Evolutionary conservation across 2,888 invertebrate species (phyloP).

Genomic region (Macaria notata): DNA sequence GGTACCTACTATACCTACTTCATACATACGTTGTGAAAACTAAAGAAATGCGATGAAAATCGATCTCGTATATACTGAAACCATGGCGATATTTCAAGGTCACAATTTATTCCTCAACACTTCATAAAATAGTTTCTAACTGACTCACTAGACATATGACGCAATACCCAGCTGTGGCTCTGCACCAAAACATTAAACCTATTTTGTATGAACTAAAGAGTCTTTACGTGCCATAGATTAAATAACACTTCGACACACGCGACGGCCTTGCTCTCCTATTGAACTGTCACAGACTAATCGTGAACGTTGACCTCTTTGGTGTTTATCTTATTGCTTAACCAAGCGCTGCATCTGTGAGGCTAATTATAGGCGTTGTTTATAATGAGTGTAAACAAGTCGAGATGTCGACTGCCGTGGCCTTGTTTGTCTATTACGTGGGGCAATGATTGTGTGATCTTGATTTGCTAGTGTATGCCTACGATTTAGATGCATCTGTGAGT

Average conservation of each 20-base stretch:
- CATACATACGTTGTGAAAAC: too few relatives aligned
- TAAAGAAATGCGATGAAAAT: too few relatives aligned
- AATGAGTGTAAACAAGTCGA: conserved; percentile 6
- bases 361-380: conserved; percentile 12
- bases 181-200: conserved; percentile 22
- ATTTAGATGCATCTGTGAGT: conserved; percentile 23
- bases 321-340: conserved; percentile 27
- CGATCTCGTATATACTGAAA: too few relatives aligned
- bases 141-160: conserved; percentile 39
- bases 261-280: conserved; percentile 66
- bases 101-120: conserved; percentile 1
- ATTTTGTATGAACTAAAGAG: conserved; percentile 5
- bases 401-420: conserved; percentile 19
- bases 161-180: conserved; percentile 55
- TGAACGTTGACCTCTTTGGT: neutral
- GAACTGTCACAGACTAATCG: conserved; percentile 46
- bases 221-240: too few relatives aligned
- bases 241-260: conserved; percentile 35
- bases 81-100: neutral
- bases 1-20: too few relatives aligned
- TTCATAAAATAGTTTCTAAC: neutral
- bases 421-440: conserved; percentile 13
- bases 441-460: conserved; percentile 5
- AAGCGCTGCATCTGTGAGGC: conserved; percentile 10
- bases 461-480: conserved; percentile 13